These are phyloP conservation scores for Chydorus sphaericus DNA, from an alignment of 2,888 invertebrate species.

Conservation along the genomic window DNA sequence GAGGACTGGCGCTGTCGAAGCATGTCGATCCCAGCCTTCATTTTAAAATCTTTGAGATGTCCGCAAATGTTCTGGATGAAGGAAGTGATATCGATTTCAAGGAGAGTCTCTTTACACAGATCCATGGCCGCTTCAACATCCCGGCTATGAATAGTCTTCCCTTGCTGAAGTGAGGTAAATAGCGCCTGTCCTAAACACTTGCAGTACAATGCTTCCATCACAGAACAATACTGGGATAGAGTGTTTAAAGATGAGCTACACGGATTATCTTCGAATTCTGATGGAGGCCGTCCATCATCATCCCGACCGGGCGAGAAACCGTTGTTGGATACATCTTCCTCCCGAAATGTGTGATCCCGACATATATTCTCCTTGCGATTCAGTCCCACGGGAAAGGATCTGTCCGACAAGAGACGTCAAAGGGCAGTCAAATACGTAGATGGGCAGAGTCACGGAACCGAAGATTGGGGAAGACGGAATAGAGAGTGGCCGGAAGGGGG, in stretches of 20 bases:
- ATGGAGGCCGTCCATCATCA: neutral
- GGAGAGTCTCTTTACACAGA: slow-evolving; percentile 48
- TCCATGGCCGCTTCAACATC: slow-evolving; percentile 54
- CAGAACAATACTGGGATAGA: slow-evolving; percentile 5
- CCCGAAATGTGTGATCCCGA: slow-evolving; percentile 37
- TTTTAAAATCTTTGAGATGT: slow-evolving; percentile 34
- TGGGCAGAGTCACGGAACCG: slow-evolving; percentile 35
- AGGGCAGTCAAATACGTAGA: slow-evolving; percentile 54
- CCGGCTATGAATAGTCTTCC: slow-evolving; percentile 38
- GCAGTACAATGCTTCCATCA: slow-evolving; percentile 29
- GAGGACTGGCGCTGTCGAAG: neutral
- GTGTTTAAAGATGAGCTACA: neutral
- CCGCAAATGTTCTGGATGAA: slow-evolving; percentile 48
- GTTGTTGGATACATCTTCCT: neutral
- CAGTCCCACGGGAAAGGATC: slow-evolving; percentile 31
- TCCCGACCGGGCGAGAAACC: neutral
- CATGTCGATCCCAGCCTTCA: slow-evolving; percentile 20
- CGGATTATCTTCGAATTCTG: neutral
- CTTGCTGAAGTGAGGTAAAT: slow-evolving; percentile 44
- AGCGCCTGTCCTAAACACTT: slow-evolving; percentile 46
- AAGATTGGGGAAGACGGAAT: slow-evolving; percentile 20
- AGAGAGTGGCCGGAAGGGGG: neutral
- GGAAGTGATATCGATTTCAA: slow-evolving; percentile 52
- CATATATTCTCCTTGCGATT: slow-evolving; percentile 34
- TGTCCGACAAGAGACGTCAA: slow-evolving; percentile 41